Evolutionary conservation across 1,140 invertebrate species (phyloP).

Genomic region (Acromyrmex charruanus): DNA sequence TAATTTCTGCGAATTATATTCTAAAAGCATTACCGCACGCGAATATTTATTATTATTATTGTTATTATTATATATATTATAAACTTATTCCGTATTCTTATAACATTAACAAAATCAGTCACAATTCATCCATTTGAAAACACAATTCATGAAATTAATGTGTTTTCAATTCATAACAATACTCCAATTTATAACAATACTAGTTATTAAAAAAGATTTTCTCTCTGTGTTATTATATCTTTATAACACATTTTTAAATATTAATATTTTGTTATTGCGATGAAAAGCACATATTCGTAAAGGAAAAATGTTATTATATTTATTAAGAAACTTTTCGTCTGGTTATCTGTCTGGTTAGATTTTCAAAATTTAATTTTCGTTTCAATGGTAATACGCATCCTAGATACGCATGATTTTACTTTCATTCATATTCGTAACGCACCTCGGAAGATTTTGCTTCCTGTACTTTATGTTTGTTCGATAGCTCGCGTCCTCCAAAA

Average conservation of each 20-base stretch:
- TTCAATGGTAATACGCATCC: conserved; percentile 4
- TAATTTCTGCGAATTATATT: background rate
- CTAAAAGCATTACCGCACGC: background rate
- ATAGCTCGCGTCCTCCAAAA: conserved; percentile 1
- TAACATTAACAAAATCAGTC: conserved; percentile 1
- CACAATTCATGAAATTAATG: background rate
- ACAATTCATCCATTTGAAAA: background rate
- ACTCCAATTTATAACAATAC: background rate
- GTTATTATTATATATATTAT: background rate
- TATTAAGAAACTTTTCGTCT: background rate
- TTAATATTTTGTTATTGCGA: background rate
- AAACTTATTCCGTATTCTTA: background rate
- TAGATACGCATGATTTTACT: background rate
- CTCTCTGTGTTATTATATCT: background rate
- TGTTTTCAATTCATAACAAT: background rate
- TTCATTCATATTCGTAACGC: background rate
- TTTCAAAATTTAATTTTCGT: background rate
- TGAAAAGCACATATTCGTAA: background rate
- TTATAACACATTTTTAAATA: background rate
- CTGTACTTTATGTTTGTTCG: background rate
- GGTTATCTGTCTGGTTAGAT: background rate
- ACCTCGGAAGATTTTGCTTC: conserved; percentile 19
- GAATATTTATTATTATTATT: background rate
- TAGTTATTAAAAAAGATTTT: background rate
- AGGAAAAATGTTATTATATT: background rate